These are phyloP conservation scores for Micromussa lordhowensis DNA, from an alignment of 92 coral and sea anemone species.

Conservation along the genomic window DNA sequence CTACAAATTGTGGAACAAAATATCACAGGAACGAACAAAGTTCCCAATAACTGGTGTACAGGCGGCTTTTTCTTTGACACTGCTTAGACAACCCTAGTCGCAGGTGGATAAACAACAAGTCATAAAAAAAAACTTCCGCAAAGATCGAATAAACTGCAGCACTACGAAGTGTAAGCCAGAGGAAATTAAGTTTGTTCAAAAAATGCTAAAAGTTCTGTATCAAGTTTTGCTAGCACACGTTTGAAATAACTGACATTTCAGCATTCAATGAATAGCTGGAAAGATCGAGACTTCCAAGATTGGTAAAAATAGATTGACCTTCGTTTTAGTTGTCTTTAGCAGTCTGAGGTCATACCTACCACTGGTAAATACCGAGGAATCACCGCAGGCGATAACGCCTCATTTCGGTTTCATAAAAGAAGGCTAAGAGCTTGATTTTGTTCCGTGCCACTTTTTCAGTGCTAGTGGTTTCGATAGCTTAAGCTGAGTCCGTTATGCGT, in stretches of 20 bases:
- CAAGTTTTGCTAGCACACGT: too few species aligned
- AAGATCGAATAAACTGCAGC: not conserved
- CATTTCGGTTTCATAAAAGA: not conserved
- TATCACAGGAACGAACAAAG: not conserved
- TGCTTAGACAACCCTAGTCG: not conserved
- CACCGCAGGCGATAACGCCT: not conserved
- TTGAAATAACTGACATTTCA: too few species aligned
- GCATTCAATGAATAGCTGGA: not conserved
- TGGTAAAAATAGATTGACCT: not conserved
- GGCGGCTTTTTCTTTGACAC: not conserved
- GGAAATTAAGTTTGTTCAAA: not conserved
- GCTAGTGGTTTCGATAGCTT: not conserved
- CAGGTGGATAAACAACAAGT: too few species aligned
- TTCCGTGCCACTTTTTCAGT: not conserved
- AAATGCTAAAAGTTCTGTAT: not conserved
- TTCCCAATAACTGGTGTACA: not conserved
- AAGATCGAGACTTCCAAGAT: not conserved
- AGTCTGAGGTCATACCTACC: conserved; percentile 2
- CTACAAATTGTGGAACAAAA: not conserved
- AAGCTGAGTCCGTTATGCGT: too few species aligned
- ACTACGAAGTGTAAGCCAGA: not conserved
- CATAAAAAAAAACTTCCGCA: not conserved
- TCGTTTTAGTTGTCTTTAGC: not conserved
- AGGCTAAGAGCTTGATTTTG: not conserved
- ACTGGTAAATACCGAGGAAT: not conserved